Evolutionary conservation across 2,797 vertebrate species (phyloP).

Genomic region (Rhincodon typus): DNA sequence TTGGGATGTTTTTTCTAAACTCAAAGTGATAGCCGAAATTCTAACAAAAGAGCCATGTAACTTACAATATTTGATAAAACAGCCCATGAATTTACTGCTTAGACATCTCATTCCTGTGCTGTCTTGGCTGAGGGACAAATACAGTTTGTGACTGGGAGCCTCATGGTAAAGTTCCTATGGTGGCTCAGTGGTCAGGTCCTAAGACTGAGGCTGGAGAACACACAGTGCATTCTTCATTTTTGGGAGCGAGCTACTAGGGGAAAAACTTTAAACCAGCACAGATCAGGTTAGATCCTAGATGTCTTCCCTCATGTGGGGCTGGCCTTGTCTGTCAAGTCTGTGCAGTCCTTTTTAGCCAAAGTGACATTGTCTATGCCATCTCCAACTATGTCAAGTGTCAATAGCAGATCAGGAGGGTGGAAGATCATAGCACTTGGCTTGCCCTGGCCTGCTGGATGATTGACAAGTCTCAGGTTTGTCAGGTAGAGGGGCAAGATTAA

Average conservation of each 20-base stretch:
- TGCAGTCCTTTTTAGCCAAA: not conserved
- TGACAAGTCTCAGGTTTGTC: not conserved
- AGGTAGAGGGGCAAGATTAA: not conserved
- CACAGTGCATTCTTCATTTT: not conserved
- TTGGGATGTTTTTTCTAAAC: no score
- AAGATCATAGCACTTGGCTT: not conserved
- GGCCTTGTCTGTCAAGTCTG: not conserved
- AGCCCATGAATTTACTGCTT: not conserved
- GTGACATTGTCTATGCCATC: not conserved
- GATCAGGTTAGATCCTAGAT: not conserved
- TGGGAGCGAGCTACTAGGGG: not conserved
- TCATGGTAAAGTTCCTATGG: not conserved
- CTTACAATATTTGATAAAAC: no score
- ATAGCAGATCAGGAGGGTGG: not conserved
- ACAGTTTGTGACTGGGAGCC: not conserved
- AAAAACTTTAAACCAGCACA: not conserved
- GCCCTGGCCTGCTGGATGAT: no score
- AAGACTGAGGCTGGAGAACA: not conserved
- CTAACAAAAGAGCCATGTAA: not conserved
- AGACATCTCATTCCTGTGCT: not conserved
- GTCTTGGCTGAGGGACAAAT: not conserved
- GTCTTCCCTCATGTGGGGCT: not conserved
- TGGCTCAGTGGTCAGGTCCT: not conserved
- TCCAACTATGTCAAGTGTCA: not conserved
- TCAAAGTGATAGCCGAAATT: not conserved